Evolutionary conservation across 2,113 vertebrate genomes (phyloP), one percentile per base, ranked within the genome.

Genomic region (Pomatorhinus ruficollis): DNA sequence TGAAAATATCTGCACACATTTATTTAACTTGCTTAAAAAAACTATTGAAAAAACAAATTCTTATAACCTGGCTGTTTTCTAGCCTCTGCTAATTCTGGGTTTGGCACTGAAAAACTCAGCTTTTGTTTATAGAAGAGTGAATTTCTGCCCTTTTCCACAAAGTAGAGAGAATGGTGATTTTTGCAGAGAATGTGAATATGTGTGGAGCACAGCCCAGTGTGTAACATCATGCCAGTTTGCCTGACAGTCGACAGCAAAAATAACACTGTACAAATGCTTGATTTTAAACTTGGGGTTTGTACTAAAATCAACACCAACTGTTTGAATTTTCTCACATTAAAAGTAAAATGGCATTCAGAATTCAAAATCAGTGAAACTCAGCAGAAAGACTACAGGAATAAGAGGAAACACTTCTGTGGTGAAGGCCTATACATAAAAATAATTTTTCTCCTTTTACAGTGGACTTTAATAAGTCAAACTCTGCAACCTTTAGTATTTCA

Each of bases 301-400:
- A 24, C 5, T 40, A 79, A 84, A 81, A 75, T 40, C 13, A 77
- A 65, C 11, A 28, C 9, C 6, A 70, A 22, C 6, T 25, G 3
- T 56, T 61, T 0, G 0, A 25, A 77, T 56, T 65, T 40, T 47
- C 9, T 52, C 56, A 33, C 13, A 30, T 1, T 20, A 18, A 69
- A 88, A 80, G 6, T 11, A 76, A 64, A 92, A 56, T 25, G 12
- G 7, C 17, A 54, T 70, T 66, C 15, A 59, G n/a, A 87, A 87
- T 71, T 50, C 8, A 49, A 70, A 78, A 74, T 44, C n/a, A 14
- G 16, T 57, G 30, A 39, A 76, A 80, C 50, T 65, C 30, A 70
- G 22, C 15, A 74, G 22, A 61, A 74, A 80, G 28, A 19, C 15
- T 10, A 22, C 9, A 65, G 9, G 13, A 78, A 39, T 17, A 72